These are phyloP conservation scores for Drosophila phalerata DNA, from an alignment of 2,888 invertebrate species.

Conservation along the genomic window DNA sequence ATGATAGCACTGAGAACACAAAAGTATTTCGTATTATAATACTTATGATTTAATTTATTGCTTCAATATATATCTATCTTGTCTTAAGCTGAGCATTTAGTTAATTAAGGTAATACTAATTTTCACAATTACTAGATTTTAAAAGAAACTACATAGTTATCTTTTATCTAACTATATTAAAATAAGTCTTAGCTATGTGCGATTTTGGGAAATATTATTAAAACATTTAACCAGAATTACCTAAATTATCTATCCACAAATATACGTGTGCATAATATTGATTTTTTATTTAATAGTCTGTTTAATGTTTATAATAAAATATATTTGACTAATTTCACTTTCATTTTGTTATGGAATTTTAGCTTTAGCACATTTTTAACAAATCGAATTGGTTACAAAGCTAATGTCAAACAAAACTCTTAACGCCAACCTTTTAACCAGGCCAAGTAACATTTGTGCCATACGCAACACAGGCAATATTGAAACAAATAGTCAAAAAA, in stretches of 20 bases:
- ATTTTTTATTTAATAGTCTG: too few species aligned
- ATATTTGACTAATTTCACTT: neutral
- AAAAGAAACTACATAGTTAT: neutral
- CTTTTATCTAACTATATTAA: too few species aligned
- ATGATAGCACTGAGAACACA: conserved; percentile 61
- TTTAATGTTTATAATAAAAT: too few species aligned
- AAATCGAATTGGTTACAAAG: conserved; percentile 65
- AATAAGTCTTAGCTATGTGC: too few species aligned
- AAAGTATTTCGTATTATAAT: conserved; percentile 9
- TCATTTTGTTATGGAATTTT: conserved; percentile 35
- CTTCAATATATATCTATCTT: neutral
- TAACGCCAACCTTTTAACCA: conserved; percentile 31
- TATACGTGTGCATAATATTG: too few species aligned
- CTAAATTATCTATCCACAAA: too few species aligned
- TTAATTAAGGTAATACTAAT: neutral
- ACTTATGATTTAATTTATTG: conserved; percentile 18
- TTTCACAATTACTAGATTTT: neutral
- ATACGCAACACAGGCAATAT: conserved; percentile 11
- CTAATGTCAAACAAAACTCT: conserved; percentile 71
- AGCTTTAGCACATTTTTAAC: conserved; percentile 63
- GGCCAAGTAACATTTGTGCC: conserved; percentile 24
- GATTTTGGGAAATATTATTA: too few species aligned
- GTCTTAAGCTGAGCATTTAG: conserved; percentile 12
- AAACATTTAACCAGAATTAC: too few species aligned
- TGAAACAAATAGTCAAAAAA: conserved; percentile 15